Conservation (phyloP, 2,797 vertebrate species). For the Distichodus sexfasciatus region DNA sequence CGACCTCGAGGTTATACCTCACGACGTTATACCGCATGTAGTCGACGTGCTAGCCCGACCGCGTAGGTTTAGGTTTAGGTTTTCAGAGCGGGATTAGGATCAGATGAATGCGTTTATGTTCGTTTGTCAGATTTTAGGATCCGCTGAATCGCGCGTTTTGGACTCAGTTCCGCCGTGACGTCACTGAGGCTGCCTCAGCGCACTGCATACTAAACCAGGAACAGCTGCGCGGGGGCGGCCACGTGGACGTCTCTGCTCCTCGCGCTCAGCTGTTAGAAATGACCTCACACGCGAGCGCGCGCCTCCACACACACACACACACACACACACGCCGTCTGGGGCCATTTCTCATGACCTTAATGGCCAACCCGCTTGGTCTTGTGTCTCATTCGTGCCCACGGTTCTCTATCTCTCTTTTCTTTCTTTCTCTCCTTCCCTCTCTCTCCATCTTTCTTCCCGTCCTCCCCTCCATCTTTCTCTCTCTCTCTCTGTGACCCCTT, state of each 20-base stretch:
- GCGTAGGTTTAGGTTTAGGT: too few relatives aligned
- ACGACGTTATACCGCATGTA: too few relatives aligned
- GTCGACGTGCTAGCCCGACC: too few relatives aligned
- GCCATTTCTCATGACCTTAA: neutral
- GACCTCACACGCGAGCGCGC: neutral
- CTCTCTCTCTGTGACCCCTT: conserved; percentile 9
- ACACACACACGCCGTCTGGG: neutral
- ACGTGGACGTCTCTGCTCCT: neutral
- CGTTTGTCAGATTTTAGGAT: too few relatives aligned
- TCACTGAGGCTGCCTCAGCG: neutral
- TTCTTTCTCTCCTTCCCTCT: conserved; percentile 49
- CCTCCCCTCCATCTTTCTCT: conserved; percentile 38
- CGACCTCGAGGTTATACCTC: too few relatives aligned
- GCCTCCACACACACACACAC: neutral
- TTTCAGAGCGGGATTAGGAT: too few relatives aligned
- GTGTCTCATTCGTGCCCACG: neutral
- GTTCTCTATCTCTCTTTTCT: conserved; percentile 9
- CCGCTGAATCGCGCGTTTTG: too few relatives aligned
- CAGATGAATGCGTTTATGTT: too few relatives aligned
- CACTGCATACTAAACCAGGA: neutral
- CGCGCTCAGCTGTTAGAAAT: neutral
- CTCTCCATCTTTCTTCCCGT: conserved; percentile 54
- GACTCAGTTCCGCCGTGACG: too few relatives aligned
- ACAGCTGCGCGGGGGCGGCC: neutral
- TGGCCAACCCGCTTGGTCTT: neutral